phyloP scores from a whole-genome alignment of 2,888 invertebrate genomes.

The Entomobrya multifasciata region DNA sequence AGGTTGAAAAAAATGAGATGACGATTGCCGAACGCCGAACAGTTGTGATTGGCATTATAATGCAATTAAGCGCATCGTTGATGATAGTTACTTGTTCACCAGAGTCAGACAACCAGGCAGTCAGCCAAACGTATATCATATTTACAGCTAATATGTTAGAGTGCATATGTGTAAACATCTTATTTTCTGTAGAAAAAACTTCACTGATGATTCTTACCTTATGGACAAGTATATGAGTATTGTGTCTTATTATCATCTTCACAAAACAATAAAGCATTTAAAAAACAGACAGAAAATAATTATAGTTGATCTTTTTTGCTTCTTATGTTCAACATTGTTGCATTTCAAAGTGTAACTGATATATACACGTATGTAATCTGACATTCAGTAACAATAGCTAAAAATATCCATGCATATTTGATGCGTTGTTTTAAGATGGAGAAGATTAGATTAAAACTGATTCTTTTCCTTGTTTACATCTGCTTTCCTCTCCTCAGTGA shows the following conservation, averaged over 20 bases:
- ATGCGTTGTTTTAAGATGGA: constrained; percentile 39
- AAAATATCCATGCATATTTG: too few relatives aligned
- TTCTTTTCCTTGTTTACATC: constrained; percentile 56
- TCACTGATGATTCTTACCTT: background rate
- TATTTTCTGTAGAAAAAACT: background rate
- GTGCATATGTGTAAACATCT: background rate
- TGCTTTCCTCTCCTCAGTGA: constrained; percentile 22
- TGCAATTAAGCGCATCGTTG: constrained; percentile 72
- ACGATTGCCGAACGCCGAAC: constrained; percentile 73
- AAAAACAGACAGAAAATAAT: constrained; percentile 29
- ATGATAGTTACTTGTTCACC: constrained; percentile 69
- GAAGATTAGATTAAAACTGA: constrained; percentile 67
- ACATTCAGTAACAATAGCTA: too few relatives aligned
- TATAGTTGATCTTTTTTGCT: constrained; percentile 7
- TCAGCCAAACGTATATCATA: constrained; percentile 42
- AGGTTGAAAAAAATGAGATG: constrained; percentile 64
- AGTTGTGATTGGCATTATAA: constrained; percentile 73
- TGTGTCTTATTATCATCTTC: constrained; percentile 16
- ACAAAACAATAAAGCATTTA: background rate
- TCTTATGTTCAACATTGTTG: background rate
- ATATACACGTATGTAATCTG: background rate
- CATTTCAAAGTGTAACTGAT: constrained; percentile 12
- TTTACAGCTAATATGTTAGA: background rate
- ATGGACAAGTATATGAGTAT: background rate
- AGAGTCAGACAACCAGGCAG: constrained; percentile 65